Base-by-base conservation (phyloP, 2,113 vertebrate genomes). In the Conger conger region DNA sequence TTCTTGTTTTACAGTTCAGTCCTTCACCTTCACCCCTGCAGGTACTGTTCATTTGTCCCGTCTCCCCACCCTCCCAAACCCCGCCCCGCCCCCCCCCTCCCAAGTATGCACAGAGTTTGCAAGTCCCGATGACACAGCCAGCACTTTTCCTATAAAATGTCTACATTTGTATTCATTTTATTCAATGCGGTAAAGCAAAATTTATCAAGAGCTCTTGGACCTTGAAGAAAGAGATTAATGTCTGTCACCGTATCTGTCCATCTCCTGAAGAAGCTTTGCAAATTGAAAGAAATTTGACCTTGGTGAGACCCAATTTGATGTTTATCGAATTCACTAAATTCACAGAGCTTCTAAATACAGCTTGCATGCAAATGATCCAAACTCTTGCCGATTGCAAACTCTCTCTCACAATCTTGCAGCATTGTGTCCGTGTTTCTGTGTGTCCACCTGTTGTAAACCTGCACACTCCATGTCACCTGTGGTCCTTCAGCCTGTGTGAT, bases 1-100 rank as follows among this genome's bases (percentile, higher is more conserved):
- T 97, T 97, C 95, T 96, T 96, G 94, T 96, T 97, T 97, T 97
- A 92, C 95, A 97, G 95, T 97, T 92, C 95, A 96, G 93, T 96
- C 95, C 94, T 97, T 97, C 95, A 95, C 96, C 94, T 97, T 98
- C 96, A 97, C 95, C 92, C 95, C 94, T 95, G 95, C 96, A 96
- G 96, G 96, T 96, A 96, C 93, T 97, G 95, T 96, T 95, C 95
- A 94, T 96, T 96, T 96, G 93, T 95, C 95, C 93, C 86, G 93
- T 96, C 93, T 95, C 85, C 92, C 94, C 88, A 89, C 86, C 81
- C 81, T 81, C 83, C 79, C 77, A 50, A 87, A 86, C 87, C 53
- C 84, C 27, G 45, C 20, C 77, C 53, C 82, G 20, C 86, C 79
- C 86, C 89, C 84, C 76, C 5, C 85, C 87, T 82, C 86, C 86